These are phyloP conservation scores for Oncorhynchus keta DNA, from an alignment of 2,113 vertebrate species.

Conservation along the genomic window DNA sequence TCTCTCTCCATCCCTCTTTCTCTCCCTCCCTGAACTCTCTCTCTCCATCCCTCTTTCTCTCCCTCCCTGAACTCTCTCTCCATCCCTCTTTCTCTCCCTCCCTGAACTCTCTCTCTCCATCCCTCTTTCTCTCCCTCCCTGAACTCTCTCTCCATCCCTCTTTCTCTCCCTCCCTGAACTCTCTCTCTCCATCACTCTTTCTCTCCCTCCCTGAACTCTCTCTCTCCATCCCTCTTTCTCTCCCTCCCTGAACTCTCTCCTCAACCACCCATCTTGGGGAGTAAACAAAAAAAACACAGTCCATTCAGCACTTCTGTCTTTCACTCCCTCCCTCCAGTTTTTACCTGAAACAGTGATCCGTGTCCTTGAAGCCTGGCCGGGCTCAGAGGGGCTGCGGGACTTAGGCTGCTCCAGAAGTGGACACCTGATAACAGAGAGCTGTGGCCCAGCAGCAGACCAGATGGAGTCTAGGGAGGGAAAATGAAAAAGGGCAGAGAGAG, in stretches of 20 bases:
- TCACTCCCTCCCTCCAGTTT: constrained; percentile 25
- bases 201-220: not conserved
- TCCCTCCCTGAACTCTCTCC: no score
- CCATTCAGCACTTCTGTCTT: not conserved
- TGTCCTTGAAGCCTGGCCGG: constrained; percentile 93
- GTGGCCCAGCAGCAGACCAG: constrained; percentile 88
- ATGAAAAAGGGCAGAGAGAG: not conserved
- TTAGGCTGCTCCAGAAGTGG: constrained; percentile 97
- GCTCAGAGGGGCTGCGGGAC: constrained; percentile 90
- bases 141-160: no score
- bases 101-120: no score
- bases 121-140: no score
- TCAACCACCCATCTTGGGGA: not conserved
- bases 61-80: no score
- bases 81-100: no score
- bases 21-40: no score
- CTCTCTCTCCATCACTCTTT: no score
- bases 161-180: no score
- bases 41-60: no score
- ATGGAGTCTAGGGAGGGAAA: constrained; percentile 79
- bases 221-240: no score
- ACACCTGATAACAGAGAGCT: constrained; percentile 91
- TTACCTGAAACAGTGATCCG: constrained; percentile 91
- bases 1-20: not conserved
- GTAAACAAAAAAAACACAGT: no score